Conservation (phyloP, 35 echinoderm and acorn worm species). For the Heliocidaris tuberculata region DNA sequence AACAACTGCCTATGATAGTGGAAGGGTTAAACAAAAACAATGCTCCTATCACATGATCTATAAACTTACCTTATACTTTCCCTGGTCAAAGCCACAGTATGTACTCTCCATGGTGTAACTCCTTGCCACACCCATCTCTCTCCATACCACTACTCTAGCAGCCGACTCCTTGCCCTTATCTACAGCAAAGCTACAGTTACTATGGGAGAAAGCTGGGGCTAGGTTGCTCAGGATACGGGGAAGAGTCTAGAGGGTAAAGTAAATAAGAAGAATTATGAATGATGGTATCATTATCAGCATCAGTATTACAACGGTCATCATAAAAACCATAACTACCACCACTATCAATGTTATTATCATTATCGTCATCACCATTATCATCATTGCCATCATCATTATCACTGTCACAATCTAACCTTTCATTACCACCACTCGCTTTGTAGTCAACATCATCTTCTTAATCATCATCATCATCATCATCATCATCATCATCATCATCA, state of each 20-base stretch:
- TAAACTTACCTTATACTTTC: conserved; percentile 81
- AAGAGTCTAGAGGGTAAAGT: conserved; percentile 61
- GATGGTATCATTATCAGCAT: background rate
- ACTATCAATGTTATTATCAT: background rate
- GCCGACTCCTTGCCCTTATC: conserved; percentile 91
- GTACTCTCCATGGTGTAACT: conserved; percentile 99
- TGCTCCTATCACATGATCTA: background rate
- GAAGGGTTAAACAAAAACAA: background rate
- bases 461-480: background rate
- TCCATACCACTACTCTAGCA: conserved; percentile 94
- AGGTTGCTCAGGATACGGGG: conserved; percentile 75
- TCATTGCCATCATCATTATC: background rate
- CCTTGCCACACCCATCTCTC: conserved; percentile 83
- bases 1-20: too few relatives aligned
- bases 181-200: conserved; percentile 83
- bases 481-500: background rate
- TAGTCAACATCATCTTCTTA: background rate
- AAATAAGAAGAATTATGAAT: background rate
- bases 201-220: conserved; percentile 82
- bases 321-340: too few relatives aligned
- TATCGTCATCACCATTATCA: background rate
- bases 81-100: conserved; percentile 94
- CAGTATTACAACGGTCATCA: background rate
- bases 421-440: background rate
- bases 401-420: background rate